Conservation (phyloP, 2,797 vertebrate genomes). For the Australoheros facetus region DNA sequence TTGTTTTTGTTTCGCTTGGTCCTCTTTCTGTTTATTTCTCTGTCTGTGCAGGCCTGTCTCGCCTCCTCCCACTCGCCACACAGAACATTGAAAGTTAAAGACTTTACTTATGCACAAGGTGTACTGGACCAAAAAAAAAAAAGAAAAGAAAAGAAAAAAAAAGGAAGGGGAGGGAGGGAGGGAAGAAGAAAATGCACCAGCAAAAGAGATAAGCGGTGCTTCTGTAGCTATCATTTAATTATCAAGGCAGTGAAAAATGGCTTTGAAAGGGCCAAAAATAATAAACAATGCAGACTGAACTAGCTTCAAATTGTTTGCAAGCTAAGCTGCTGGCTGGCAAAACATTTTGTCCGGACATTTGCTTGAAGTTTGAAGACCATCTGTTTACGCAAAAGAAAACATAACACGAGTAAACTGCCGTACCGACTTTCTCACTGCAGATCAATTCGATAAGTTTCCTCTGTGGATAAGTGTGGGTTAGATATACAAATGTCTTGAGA, state of each 20-base stretch:
- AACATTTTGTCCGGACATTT: conserved; percentile 27
- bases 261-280: conserved; percentile 47
- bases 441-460: conserved; percentile 7
- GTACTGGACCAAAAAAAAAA: neutral
- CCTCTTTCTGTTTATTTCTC: conserved; percentile 6
- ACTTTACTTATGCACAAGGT: conserved; percentile 17
- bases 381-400: conserved; percentile 29
- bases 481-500: conserved; percentile 10
- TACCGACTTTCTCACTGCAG: neutral
- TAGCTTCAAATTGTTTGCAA: conserved; percentile 26
- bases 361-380: conserved; percentile 33
- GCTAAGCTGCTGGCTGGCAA: conserved; percentile 16
- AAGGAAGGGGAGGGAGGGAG: no score
- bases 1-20: conserved; percentile 39
- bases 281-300: conserved; percentile 38
- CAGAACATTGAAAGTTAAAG: neutral
- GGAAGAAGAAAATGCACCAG: neutral
- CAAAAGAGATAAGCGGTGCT: conserved; percentile 38
- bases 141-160: neutral
- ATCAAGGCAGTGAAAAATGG: conserved; percentile 37
- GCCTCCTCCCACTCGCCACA: neutral
- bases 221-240: conserved; percentile 55
- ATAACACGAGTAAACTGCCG: conserved; percentile 2
- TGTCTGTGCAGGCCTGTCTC: neutral
- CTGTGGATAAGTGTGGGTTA: neutral